Percentiles rank a stretch among this genome's conserved stretches.
Evolutionary conservation across 2,113 vertebrate species (phyloP).

Genomic region (Opisthocomus hoazin): DNA sequence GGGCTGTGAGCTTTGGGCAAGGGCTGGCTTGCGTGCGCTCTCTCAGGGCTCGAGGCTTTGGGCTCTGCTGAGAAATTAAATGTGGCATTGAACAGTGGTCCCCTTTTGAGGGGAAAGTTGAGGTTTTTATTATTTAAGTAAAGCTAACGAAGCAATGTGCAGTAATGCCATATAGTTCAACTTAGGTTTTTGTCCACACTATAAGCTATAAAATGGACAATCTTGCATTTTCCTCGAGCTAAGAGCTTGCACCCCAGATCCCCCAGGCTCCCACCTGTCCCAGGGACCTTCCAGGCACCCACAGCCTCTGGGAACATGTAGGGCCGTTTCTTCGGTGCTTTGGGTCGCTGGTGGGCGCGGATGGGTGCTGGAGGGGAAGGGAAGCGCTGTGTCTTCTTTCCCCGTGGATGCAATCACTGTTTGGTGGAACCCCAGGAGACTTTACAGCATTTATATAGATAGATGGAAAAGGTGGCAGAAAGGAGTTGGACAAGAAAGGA

Average conservation of each 20-base stretch:
- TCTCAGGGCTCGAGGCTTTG: background rate
- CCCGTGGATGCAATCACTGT: rapidly evolving
- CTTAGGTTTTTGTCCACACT: background rate
- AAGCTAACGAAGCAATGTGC: background rate
- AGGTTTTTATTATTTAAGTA: background rate
- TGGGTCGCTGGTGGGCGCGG: background rate
- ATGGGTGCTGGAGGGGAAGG: background rate
- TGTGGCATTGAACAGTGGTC: background rate
- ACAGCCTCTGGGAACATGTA: rapidly evolving
- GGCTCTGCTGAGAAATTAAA: background rate
- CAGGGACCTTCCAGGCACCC: background rate
- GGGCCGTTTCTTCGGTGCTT: background rate
- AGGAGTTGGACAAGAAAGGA: background rate
- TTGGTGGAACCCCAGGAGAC: background rate
- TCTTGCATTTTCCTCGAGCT: background rate
- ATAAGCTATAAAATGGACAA: background rate
- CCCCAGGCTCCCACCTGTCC: background rate
- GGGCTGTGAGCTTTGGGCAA: background rate
- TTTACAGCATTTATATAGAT: background rate
- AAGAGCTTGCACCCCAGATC: background rate
- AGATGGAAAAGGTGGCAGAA: background rate
- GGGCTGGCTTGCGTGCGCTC: background rate
- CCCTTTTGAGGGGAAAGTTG: background rate
- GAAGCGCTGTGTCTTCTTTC: background rate
- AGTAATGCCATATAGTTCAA: background rate